phyloP scores from a whole-genome alignment of 2,888 invertebrate species.

The Cepaea hortensis region DNA sequence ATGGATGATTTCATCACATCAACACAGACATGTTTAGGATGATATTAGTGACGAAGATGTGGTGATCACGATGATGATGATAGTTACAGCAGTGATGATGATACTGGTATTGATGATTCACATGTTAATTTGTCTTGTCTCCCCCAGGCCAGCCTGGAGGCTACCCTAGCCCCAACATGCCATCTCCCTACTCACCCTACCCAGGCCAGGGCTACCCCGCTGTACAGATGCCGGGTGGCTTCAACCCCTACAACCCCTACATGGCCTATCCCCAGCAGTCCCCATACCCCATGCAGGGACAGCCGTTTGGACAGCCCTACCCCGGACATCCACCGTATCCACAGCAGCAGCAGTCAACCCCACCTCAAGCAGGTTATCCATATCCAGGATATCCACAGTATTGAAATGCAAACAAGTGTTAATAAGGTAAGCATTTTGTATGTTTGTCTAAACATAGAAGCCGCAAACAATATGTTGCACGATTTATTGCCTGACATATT shows the following conservation, averaged over 20 bases:
- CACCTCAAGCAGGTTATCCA: slow-evolving; percentile 30
- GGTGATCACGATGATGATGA: background rate
- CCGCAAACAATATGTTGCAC: too few species aligned
- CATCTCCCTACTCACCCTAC: slow-evolving; percentile 59
- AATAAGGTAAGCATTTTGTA: background rate
- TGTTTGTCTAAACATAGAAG: too few species aligned
- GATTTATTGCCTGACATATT: too few species aligned
- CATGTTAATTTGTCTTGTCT: background rate
- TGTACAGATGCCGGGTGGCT: slow-evolving; percentile 64
- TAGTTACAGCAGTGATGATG: too few species aligned
- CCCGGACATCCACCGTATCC: slow-evolving; percentile 49
- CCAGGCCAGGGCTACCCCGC: slow-evolving; percentile 53
- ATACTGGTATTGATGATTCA: background rate
- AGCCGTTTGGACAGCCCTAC: slow-evolving; percentile 49
- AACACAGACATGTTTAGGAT: too few species aligned
- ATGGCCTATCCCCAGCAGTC: slow-evolving; percentile 57
- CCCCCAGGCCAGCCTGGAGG: slow-evolving; percentile 37
- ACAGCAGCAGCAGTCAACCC: slow-evolving; percentile 39
- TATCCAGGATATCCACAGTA: slow-evolving; percentile 45
- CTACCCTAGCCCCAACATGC: slow-evolving; percentile 50
- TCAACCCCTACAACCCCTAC: slow-evolving; percentile 66
- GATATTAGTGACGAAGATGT: too few species aligned
- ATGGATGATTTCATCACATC: too few species aligned
- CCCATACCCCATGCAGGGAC: slow-evolving; percentile 20
- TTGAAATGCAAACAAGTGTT: background rate